Evolutionary conservation across 2,888 invertebrate species (phyloP), one percentile per base, ranked within the genome.

Genomic region (Sthenelais limicola): DNA sequence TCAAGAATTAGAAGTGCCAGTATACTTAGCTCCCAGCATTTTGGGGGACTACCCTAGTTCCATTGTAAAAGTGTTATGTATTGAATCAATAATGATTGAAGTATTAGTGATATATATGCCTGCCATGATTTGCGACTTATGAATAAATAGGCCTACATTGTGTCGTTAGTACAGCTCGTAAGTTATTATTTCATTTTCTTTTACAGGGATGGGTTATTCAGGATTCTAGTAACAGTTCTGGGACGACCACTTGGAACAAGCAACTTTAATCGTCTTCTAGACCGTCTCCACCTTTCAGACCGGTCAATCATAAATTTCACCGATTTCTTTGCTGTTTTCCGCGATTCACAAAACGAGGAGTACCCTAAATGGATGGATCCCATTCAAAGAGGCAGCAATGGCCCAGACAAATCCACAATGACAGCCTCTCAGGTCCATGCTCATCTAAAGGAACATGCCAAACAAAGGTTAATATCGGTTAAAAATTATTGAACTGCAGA

Each of bases 291-390:
- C 9, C 28, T 69, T 28, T 21, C 48, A 12, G 73, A 70, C 9
- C 49, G 56, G 24, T 15, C 9, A 1, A 58, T 85, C 28, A 81
- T 86, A 71, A 82, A 81, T 75, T 84, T 84, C 77, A 78, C 83
- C 3, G 86, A 87, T 56, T 86, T 87, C 81, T 85, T 82, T 76
- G 73, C 84, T n/a, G 74, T 78, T 43, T 85, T 86, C 81, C 79
- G 85, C 30, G 77, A 81, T 7, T 48, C 52, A 0, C 66, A 66
- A 24, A 58, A 73, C 38, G 43, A 79, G n/a, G 82, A 84, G 32
- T 83, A 83, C 71, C 86, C 85, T 0, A 77, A 77, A 48, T 83
- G 86, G 86, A 86, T 86, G 85, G 86, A 86, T 74, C 84, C 86
- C 3, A 80, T 86, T 30, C 80, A 83, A 75, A 74, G 83, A 56